These are phyloP conservation scores for Ectemnius lituratus DNA, from an alignment of 2,888 invertebrate genomes.

Conservation along the genomic window DNA sequence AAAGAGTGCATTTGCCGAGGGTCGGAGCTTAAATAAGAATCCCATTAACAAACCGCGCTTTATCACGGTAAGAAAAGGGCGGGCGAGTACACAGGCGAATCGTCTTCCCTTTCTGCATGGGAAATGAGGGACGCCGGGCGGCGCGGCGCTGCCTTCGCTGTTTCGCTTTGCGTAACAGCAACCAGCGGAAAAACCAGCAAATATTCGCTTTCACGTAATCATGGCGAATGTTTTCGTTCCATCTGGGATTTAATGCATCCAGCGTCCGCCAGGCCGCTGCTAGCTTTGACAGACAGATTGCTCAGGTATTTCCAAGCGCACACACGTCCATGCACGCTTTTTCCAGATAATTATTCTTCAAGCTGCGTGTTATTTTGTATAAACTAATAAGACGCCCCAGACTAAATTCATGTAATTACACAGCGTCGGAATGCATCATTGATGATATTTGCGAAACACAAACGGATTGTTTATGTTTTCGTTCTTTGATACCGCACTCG, in stretches of 20 bases:
- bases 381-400: neutral
- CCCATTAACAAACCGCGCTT: too few species aligned
- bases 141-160: too few species aligned
- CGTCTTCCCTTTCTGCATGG: too few species aligned
- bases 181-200: slow-evolving; percentile 27
- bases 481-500: neutral
- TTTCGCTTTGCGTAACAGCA: slow-evolving; percentile 6
- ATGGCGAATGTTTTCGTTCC: slow-evolving; percentile 37
- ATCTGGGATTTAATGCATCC: slow-evolving; percentile 31
- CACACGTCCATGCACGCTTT: too few species aligned
- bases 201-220: slow-evolving; percentile 46
- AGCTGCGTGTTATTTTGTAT: neutral
- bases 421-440: neutral
- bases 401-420: slow-evolving; percentile 13
- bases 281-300: slow-evolving; percentile 26
- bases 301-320: slow-evolving; percentile 1
- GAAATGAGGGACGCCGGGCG: too few species aligned
- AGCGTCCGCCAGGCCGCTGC: slow-evolving; percentile 4
- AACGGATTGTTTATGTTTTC: neutral
- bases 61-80: too few species aligned
- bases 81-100: too few species aligned
- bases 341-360: slow-evolving; percentile 19
- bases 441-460: slow-evolving; percentile 12
- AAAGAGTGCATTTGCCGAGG: too few species aligned
- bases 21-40: too few species aligned